phyloP scores from a whole-genome alignment of 2,113 vertebrate species.

The Channa maculata region DNA sequence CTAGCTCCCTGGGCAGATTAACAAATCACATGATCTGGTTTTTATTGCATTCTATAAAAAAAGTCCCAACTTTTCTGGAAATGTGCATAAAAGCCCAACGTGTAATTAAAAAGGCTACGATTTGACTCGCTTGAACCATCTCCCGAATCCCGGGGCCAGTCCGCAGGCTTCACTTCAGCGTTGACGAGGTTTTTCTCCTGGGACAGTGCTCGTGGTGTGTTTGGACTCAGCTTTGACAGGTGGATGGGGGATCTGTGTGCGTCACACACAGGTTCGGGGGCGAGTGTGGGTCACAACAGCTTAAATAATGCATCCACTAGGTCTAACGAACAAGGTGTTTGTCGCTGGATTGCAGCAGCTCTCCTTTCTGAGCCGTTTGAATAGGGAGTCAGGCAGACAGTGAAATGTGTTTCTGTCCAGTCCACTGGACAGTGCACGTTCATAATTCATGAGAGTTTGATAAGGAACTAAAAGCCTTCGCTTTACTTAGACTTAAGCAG shows the following conservation, averaged over 20 bases:
- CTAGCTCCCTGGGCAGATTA: no score
- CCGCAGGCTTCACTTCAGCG: not conserved
- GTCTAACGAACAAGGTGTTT: conserved; percentile 56
- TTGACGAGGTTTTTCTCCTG: conserved; percentile 32
- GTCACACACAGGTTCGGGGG: conserved; percentile 21
- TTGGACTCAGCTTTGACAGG: conserved; percentile 23
- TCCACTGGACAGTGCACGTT: conserved; percentile 58
- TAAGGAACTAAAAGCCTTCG: conserved; percentile 73
- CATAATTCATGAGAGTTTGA: conserved; percentile 77
- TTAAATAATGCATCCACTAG: conserved; percentile 65
- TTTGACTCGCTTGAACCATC: not conserved
- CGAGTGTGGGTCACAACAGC: conserved; percentile 37
- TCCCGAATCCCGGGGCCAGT: conserved; percentile 21
- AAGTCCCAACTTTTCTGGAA: no score
- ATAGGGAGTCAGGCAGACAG: conserved; percentile 43
- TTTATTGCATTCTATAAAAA: no score
- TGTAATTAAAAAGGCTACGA: not conserved
- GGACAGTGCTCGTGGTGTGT: conserved; percentile 19
- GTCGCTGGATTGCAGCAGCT: conserved; percentile 31
- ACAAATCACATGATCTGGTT: no score
- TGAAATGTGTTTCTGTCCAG: conserved; percentile 58
- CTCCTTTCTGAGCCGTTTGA: conserved; percentile 34
- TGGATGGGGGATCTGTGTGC: conserved; percentile 21
- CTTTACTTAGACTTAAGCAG: conserved; percentile 62
- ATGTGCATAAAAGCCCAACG: not conserved